These are phyloP conservation scores for Endotricha flammealis DNA, from an alignment of 2,888 invertebrate species.

Conservation along the genomic window DNA sequence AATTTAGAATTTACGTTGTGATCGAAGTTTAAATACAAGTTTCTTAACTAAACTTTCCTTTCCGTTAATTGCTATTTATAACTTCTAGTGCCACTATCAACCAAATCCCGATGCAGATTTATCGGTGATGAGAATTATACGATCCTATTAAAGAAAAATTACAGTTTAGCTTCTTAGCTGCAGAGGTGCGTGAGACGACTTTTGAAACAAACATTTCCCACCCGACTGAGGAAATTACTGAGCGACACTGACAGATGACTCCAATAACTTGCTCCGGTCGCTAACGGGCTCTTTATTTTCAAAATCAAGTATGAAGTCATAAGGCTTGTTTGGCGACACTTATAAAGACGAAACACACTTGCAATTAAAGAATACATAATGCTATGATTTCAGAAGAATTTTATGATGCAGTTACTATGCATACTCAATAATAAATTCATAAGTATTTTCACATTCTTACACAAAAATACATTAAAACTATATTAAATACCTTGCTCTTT, in stretches of 20 bases:
- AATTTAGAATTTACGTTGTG: no score
- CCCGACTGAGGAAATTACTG: slow-evolving; percentile 59
- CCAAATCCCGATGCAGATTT: not conserved
- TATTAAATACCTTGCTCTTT: no score
- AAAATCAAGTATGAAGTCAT: slow-evolving; percentile 37
- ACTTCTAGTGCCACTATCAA: no score
- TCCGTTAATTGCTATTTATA: no score
- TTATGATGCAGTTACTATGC: no score
- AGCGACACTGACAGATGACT: slow-evolving; percentile 67
- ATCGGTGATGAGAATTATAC: not conserved
- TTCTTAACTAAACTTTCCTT: no score
- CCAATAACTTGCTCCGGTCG: slow-evolving; percentile 58
- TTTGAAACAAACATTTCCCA: slow-evolving; percentile 59
- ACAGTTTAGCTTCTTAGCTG: slow-evolving; percentile 2
- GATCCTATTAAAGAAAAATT: slow-evolving; percentile 1
- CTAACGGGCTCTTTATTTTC: slow-evolving; percentile 46
- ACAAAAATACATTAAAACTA: not conserved
- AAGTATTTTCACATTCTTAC: no score
- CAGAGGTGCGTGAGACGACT: slow-evolving; percentile 47
- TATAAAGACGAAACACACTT: no score
- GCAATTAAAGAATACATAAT: no score
- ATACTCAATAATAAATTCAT: not conserved
- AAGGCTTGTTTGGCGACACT: no score
- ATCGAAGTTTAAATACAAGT: no score
- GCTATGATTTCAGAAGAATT: no score